Conservation (phyloP, 2,797 vertebrate genomes). For the Glossophaga mutica region DNA sequence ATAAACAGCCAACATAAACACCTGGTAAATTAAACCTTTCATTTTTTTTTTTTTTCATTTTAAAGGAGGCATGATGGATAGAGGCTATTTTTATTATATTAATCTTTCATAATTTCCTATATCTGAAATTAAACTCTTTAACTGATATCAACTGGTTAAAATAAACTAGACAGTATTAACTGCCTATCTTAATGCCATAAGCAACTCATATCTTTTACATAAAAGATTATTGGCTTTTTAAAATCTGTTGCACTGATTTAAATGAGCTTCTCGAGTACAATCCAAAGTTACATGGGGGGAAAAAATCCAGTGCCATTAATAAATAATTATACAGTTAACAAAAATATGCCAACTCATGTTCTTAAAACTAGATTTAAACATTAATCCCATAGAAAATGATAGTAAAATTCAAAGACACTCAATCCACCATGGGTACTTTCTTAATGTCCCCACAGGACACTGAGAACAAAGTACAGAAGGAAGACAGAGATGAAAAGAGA, state of each 20-base stretch:
- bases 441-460: neutral
- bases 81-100: neutral
- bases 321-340: slow-evolving; percentile 37
- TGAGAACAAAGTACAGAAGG: neutral
- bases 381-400: neutral
- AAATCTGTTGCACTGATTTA: slow-evolving; percentile 20
- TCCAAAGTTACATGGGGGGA: neutral
- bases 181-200: slow-evolving; percentile 20
- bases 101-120: slow-evolving; percentile 7
- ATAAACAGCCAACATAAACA: slow-evolving; percentile 5
- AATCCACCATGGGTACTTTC: neutral
- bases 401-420: slow-evolving; percentile 20
- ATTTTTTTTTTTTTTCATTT: neutral
- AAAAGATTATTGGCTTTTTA: slow-evolving; percentile 33
- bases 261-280: slow-evolving; percentile 33
- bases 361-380: slow-evolving; percentile 43
- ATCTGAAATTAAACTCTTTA: slow-evolving; percentile 36
- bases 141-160: slow-evolving; percentile 14
- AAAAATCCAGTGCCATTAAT: neutral
- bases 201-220: slow-evolving; percentile 32
- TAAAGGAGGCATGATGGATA: neutral
- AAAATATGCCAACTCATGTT: neutral
- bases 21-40: neutral
- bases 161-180: slow-evolving; percentile 9
- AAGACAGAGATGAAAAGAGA: neutral